Conservation (phyloP, 2,113 vertebrate species). For the Zosterops lateralis region DNA sequence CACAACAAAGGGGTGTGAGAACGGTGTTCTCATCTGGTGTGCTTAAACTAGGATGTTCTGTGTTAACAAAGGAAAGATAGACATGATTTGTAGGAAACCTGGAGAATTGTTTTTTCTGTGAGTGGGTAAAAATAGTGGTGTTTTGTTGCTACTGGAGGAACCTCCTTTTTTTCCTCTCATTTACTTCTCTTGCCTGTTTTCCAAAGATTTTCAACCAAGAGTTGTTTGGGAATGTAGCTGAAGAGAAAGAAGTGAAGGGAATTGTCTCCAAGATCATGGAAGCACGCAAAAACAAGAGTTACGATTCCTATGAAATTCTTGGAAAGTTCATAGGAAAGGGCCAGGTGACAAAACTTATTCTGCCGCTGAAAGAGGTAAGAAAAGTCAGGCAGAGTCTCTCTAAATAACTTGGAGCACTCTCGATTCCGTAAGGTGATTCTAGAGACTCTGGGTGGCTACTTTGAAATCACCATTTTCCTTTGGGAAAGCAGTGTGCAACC, state of each 20-base stretch:
- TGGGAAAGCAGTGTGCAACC: not conserved
- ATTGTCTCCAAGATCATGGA: conserved; percentile 97
- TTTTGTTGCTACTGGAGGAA: not conserved
- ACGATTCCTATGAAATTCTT: conserved; percentile 91
- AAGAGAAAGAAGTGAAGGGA: conserved; percentile 94
- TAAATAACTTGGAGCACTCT: not conserved
- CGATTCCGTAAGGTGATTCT: not conserved
- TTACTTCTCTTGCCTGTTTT: not conserved
- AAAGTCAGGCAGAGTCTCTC: not conserved
- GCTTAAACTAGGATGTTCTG: not conserved
- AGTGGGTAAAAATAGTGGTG: not conserved
- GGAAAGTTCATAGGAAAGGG: conserved; percentile 86
- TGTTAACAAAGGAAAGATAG: not conserved
- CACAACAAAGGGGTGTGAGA: not conserved
- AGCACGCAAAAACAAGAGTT: conserved; percentile 94
- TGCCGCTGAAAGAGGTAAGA: conserved; percentile 93
- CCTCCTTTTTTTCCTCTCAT: not conserved
- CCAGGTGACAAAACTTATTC: conserved; percentile 85
- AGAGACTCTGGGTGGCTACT: not conserved
- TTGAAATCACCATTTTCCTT: not conserved
- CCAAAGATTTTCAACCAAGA: conserved; percentile 92
- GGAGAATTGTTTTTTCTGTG: not conserved
- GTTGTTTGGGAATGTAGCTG: conserved; percentile 88
- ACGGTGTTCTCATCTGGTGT: not conserved
- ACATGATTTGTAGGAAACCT: not conserved